A percentile compares a stretch with the other conserved stretches of the same genome.
These are phyloP conservation scores for Pandemis cinnamomeana DNA, from an alignment of 2,888 invertebrate genomes.

Conservation along the genomic window DNA sequence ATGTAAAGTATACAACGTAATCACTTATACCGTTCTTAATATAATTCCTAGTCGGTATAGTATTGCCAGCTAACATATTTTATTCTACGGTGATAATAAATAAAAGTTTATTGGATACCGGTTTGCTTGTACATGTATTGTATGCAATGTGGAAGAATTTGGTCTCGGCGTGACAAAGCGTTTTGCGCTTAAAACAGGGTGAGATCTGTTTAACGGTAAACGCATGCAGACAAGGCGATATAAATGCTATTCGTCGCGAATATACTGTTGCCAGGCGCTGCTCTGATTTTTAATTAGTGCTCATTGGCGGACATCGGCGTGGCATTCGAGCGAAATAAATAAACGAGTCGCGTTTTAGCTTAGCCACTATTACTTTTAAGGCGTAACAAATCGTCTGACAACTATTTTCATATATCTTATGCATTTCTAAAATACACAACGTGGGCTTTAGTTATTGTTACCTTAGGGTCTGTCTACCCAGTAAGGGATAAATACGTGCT, in stretches of 20 bases:
- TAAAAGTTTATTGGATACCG: slow-evolving; percentile 8
- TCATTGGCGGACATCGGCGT: slow-evolving; percentile 28
- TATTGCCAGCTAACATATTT: slow-evolving; percentile 2
- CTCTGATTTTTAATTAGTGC: slow-evolving; percentile 42
- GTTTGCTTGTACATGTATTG: background rate
- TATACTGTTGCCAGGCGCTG: slow-evolving; percentile 41
- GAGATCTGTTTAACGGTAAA: slow-evolving; percentile 41
- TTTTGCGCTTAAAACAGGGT: slow-evolving; percentile 31
- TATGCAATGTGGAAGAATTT: slow-evolving; percentile 8
- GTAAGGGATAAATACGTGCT: too few relatives aligned
- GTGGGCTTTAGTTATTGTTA: too few relatives aligned
- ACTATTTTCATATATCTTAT: background rate
- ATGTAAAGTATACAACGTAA: slow-evolving; percentile 11
- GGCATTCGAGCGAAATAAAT: slow-evolving; percentile 27
- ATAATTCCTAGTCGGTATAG: background rate
- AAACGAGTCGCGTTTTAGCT: slow-evolving; percentile 15
- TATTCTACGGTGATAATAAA: background rate
- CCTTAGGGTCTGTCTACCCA: too few relatives aligned
- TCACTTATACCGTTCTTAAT: slow-evolving; percentile 5
- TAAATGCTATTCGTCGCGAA: slow-evolving; percentile 41
- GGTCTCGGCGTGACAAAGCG: slow-evolving; percentile 17
- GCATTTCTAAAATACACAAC: background rate
- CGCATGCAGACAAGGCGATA: slow-evolving; percentile 41
- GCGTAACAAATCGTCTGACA: slow-evolving; percentile 3
- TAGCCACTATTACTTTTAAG: background rate